A percentile compares a stretch with the other conserved stretches of the same genome.
Conservation (phyloP, 2,888 invertebrate genomes). For the Megastigmus dorsalis region DNA sequence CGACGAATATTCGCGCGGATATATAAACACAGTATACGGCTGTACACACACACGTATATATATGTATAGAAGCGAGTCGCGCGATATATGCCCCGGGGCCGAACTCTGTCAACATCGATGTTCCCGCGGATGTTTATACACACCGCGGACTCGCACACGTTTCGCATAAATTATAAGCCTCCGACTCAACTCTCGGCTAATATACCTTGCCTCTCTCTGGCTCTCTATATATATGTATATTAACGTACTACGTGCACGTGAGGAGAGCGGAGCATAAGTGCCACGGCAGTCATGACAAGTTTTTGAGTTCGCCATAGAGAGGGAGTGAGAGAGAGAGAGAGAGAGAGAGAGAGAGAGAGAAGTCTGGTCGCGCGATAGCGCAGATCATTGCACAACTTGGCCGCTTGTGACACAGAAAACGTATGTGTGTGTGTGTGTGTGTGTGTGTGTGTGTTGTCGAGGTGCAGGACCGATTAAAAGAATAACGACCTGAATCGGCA, state of each 20-base stretch:
- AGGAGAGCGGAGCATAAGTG: not conserved
- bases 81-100: slow-evolving; percentile 25
- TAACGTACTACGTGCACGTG: not conserved
- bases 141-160: not conserved
- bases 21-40: no score
- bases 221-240: not conserved
- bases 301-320: no score
- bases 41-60: no score
- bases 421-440: no score
- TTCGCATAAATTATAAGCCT: slow-evolving; percentile 46
- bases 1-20: no score
- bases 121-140: slow-evolving; percentile 25
- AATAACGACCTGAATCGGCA: slow-evolving; percentile 54
- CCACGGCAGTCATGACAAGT: slow-evolving; percentile 27
- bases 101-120: slow-evolving; percentile 50
- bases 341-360: no score
- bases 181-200: slow-evolving; percentile 19
- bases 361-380: no score
- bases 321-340: no score
- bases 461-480: slow-evolving; percentile 55
- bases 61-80: no score
- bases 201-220: slow-evolving; percentile 9
- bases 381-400: no score
- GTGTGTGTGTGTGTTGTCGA: not conserved
- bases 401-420: no score